Conservation (phyloP, 2,113 vertebrate genomes). For the Tautogolabrus adspersus region DNA sequence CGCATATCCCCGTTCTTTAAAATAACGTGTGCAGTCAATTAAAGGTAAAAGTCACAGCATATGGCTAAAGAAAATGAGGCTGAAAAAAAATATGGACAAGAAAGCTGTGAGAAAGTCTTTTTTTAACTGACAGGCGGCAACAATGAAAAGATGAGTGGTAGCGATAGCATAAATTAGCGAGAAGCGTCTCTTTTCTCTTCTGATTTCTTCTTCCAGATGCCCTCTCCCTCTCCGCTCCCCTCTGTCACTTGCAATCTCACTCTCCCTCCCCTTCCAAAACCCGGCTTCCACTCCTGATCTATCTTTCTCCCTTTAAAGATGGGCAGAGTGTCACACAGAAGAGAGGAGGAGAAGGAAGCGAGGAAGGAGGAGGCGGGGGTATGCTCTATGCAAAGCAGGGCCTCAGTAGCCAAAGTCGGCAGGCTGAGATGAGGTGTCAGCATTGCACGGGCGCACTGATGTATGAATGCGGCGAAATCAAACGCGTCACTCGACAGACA, state of each 20-base stretch:
- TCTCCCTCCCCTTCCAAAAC: constrained; percentile 42
- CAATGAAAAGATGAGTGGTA: constrained; percentile 64
- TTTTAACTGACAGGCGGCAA: constrained; percentile 64
- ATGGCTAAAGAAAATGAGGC: constrained; percentile 20
- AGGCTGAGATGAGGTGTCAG: constrained; percentile 99
- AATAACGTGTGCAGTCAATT: constrained; percentile 34
- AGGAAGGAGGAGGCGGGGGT: constrained; percentile 37
- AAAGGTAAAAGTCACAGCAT: constrained; percentile 48
- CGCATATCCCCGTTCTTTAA: constrained; percentile 6
- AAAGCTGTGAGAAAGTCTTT: constrained; percentile 33
- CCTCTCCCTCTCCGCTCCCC: constrained; percentile 49
- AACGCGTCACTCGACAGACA: constrained; percentile 98
- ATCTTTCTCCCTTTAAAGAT: constrained; percentile 90
- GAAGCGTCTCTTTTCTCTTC: constrained; percentile 53
- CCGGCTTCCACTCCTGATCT: constrained; percentile 67
- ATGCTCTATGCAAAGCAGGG: constrained; percentile 98
- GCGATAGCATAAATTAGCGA: constrained; percentile 71
- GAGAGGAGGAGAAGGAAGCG: constrained; percentile 55
- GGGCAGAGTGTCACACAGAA: constrained; percentile 88
- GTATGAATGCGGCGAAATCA: constrained; percentile 99
- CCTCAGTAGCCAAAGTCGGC: constrained; percentile 98
- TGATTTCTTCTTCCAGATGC: constrained; percentile 57
- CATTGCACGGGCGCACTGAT: constrained; percentile 98
- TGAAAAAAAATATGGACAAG: constrained; percentile 44
- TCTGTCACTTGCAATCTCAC: constrained; percentile 69